Evolutionary conservation across 2,888 invertebrate species (phyloP), one percentile per base, ranked within the genome.

Genomic region (Tetragonisca angustula): DNA sequence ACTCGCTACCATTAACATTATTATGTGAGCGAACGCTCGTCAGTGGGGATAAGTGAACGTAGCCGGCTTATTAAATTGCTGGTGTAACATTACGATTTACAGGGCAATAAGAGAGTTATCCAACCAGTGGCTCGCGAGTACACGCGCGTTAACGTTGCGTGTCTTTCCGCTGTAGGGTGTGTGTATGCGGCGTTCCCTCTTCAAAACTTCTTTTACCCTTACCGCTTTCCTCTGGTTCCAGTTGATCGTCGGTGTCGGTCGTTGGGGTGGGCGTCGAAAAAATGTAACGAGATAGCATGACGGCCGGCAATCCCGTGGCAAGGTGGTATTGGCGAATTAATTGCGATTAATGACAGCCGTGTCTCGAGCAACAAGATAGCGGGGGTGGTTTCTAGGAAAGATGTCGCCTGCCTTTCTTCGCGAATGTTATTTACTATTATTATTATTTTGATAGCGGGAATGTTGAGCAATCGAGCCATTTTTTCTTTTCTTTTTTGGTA

Each of bases 1-100:
- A 91, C 90, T 90, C 87, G 90, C 90, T 86, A 89, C 88, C 90
- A 92, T 92, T 91, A 92, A 92, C 92, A 91, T 91, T 91, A 92
- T 92, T 91, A 92, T 89, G 91, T 90, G 89, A 89, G 89, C 88
- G 87, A 86, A 87, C 87, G 89, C 90, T 88, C 89, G 90, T 91
- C 91, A 90, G 89, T 86, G 89, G 86, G 88, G 89, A 89, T 89
- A 91, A 91, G 89, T 88, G 91, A 90, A 88, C 89, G 91, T 90
- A 90, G 88, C 80, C 86, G 86, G 91, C 91, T 92, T 92, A 92
- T 92, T 92, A 91, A 92, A 92, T 92, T 88, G 92, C 91, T 77
- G 90, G 90, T 90, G 91, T 90, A 90, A 90, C 89, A 91, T 91
- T 91, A 91, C 90, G 90, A 89, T 91, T 91, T 91, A 91, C 90